Evolutionary conservation across 2,797 vertebrate genomes (phyloP).

Genomic region (Carcharodon carcharias): DNA sequence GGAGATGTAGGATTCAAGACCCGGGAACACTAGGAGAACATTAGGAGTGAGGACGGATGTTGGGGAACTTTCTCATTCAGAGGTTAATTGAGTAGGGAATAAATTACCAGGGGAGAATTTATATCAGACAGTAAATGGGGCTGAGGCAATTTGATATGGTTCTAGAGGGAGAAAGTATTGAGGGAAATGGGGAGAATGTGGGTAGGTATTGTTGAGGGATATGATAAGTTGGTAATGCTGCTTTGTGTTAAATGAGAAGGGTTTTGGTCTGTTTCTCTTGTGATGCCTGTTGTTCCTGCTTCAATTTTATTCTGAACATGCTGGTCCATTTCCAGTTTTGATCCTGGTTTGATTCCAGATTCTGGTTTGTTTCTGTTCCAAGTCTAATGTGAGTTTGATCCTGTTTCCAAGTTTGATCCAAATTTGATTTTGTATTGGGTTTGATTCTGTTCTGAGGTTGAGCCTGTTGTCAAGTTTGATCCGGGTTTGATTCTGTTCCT

Average conservation of each 20-base stretch:
- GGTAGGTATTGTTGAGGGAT: background rate
- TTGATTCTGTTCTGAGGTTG: background rate
- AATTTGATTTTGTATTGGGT: background rate
- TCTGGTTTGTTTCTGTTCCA: background rate
- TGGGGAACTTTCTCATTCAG: background rate
- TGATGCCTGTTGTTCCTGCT: background rate
- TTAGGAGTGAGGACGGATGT: background rate
- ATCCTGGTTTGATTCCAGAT: constrained; percentile 53
- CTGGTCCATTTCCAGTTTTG: background rate
- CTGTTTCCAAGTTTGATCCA: background rate
- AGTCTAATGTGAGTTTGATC: background rate
- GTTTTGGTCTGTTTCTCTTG: background rate
- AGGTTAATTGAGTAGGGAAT: background rate
- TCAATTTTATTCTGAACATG: background rate
- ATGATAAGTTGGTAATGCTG: background rate
- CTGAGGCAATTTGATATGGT: background rate
- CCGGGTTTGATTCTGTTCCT: no score
- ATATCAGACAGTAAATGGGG: background rate
- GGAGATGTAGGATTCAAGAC: background rate
- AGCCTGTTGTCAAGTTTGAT: background rate
- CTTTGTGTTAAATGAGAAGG: background rate
- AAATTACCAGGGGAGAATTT: background rate
- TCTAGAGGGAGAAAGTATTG: background rate
- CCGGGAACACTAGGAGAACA: no score
- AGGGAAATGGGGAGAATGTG: background rate